Conservation (phyloP, 1,140 invertebrate genomes). For the Melanaphis sacchari region DNA sequence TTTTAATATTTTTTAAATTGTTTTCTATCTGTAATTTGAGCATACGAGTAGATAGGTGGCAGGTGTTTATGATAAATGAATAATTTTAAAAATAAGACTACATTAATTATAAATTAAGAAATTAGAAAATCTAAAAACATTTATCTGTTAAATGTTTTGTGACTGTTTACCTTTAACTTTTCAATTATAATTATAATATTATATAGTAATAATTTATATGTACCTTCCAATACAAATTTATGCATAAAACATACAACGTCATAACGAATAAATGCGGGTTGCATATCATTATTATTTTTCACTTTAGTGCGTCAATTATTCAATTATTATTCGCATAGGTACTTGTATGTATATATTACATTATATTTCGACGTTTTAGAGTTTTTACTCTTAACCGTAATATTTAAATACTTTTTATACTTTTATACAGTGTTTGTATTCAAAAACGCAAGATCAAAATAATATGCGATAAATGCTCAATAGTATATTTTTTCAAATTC, state of each 20-base stretch:
- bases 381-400: not conserved
- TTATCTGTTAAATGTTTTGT: not conserved
- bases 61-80: not conserved
- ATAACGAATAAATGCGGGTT: no score
- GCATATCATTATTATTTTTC: not conserved
- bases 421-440: not conserved
- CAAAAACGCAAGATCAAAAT: not conserved
- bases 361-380: not conserved
- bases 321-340: not conserved
- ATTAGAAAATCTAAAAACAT: not conserved
- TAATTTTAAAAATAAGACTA: not conserved
- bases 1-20: no score
- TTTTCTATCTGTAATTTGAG: not conserved
- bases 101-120: not conserved
- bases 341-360: not conserved
- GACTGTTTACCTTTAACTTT: not conserved
- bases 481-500: conserved; percentile 7
- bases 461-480: not conserved
- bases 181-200: not conserved
- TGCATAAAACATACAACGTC: no score
- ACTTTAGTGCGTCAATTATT: not conserved
- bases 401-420: not conserved
- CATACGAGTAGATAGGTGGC: no score
- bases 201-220: no score
- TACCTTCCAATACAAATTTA: not conserved